These are phyloP conservation scores for Polydrusus pterygomalis DNA, from an alignment of 2,888 invertebrate species.

Conservation along the genomic window DNA sequence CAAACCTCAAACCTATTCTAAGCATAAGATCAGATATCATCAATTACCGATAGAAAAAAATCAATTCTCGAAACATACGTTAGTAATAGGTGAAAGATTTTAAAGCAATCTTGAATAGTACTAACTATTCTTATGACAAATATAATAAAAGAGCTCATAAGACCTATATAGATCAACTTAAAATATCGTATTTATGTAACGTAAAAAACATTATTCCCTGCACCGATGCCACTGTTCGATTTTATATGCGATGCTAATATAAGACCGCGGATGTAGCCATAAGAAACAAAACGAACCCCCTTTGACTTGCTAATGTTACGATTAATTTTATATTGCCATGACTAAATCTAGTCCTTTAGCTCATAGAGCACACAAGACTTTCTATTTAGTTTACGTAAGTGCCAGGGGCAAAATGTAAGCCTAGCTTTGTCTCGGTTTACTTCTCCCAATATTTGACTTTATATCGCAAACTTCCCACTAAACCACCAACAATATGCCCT, in stretches of 20 bases:
- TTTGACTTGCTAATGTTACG: conserved; percentile 49
- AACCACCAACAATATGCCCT: conserved; percentile 63
- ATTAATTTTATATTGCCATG: conserved; percentile 55
- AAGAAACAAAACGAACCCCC: conserved; percentile 26
- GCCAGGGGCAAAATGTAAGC: conserved; percentile 66
- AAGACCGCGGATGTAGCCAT: conserved; percentile 35
- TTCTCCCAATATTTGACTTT: conserved; percentile 70
- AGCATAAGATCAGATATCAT: too few species aligned
- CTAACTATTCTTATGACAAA: too few species aligned
- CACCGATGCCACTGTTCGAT: neutral
- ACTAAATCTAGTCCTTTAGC: conserved; percentile 59
- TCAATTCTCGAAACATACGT: too few species aligned
- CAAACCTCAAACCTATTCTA: too few species aligned
- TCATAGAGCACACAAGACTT: conserved; percentile 62
- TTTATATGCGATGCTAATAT: neutral
- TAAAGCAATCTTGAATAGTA: too few species aligned
- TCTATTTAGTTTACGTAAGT: conserved; percentile 68
- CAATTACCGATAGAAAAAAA: too few species aligned
- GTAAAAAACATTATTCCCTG: neutral
- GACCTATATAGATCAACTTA: too few species aligned
- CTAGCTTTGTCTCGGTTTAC: conserved; percentile 70
- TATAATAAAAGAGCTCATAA: too few species aligned
- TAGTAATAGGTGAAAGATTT: too few species aligned
- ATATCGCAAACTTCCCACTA: conserved; percentile 65
- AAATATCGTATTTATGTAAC: too few species aligned